Percentiles rank a stretch among this genome's conserved stretches.
Evolutionary conservation across 2,888 invertebrate species (phyloP).

Genomic region (Melinaea marsaeus): DNA sequence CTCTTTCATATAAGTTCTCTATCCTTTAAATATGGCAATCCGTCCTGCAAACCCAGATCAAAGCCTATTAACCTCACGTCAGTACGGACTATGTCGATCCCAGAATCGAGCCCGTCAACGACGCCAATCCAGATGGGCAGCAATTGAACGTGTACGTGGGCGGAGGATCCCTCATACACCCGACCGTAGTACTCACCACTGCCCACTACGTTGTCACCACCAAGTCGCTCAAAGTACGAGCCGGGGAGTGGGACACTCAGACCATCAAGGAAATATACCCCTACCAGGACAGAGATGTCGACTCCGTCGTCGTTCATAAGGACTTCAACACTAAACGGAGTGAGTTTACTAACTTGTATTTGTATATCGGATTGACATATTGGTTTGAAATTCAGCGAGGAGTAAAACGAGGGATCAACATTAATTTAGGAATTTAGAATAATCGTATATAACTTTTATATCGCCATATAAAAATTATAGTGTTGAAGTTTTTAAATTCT

Average conservation of each 20-base stretch:
- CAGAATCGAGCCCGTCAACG: slow-evolving; percentile 10
- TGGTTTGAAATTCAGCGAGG: too few species aligned
- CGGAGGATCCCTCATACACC: slow-evolving; percentile 86
- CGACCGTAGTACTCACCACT: slow-evolving; percentile 83
- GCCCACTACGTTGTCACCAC: slow-evolving; percentile 72
- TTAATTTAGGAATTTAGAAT: too few species aligned
- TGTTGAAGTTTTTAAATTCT: too few species aligned
- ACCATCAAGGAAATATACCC: slow-evolving; percentile 82
- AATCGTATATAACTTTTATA: too few species aligned
- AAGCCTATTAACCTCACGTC: not conserved
- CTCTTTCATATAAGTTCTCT: too few species aligned
- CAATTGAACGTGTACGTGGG: slow-evolving; percentile 65
- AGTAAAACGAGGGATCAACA: too few species aligned
- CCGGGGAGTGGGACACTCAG: slow-evolving; percentile 91
- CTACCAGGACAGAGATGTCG: slow-evolving; percentile 83
- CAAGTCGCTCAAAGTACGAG: slow-evolving; percentile 70
- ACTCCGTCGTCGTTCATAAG: slow-evolving; percentile 77
- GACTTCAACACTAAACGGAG: slow-evolving; percentile 55
- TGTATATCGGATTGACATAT: too few species aligned
- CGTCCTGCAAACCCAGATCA: not conserved
- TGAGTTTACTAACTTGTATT: slow-evolving; percentile 17
- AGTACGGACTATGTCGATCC: slow-evolving; percentile 20
- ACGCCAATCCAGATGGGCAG: slow-evolving; percentile 52
- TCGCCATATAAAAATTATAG: too few species aligned
- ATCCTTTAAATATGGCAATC: too few species aligned